Evolutionary conservation across 2,113 vertebrate species (phyloP).

Genomic region (Ctenomys sociabilis): DNA sequence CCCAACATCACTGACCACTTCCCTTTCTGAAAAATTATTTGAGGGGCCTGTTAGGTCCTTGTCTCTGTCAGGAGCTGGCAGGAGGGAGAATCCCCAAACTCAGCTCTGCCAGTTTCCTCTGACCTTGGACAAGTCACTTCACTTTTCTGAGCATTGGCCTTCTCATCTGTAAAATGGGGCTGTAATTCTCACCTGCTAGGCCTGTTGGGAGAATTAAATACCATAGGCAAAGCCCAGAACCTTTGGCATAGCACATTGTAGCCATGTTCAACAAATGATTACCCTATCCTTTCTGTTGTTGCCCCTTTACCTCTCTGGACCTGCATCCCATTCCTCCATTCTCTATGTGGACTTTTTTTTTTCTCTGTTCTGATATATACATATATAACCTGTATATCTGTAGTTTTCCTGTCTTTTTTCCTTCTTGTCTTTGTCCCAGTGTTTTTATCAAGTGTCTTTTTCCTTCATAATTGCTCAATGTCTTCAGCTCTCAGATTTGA

Average conservation of each 20-base stretch:
- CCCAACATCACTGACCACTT: not conserved
- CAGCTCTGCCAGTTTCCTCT: not conserved
- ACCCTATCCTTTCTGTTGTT: conserved; percentile 8
- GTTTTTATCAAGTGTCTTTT: conserved; percentile 26
- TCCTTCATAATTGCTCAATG: not conserved
- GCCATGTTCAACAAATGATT: conserved; percentile 29
- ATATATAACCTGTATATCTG: not conserved
- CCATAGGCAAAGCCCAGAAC: not conserved
- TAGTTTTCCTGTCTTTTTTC: conserved; percentile 53
- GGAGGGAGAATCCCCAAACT: not conserved
- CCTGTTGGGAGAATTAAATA: conserved; percentile 28
- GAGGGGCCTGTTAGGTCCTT: not conserved
- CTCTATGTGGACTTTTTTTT: not conserved
- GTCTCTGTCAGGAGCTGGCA: not conserved
- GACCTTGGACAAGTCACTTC: conserved; percentile 43
- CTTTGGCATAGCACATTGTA: not conserved
- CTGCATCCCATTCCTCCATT: not conserved
- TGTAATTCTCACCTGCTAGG: not conserved
- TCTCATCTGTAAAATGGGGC: conserved; percentile 45
- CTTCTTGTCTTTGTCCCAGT: conserved; percentile 46
- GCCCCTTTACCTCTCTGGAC: not conserved
- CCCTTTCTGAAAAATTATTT: not conserved
- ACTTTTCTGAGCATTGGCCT: conserved; percentile 18
- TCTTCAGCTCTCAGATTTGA: conserved; percentile 40
- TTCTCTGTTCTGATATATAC: conserved; percentile 9